Conservation (phyloP, 2,797 vertebrate genomes). For the Chiropotes sagulatus region DNA sequence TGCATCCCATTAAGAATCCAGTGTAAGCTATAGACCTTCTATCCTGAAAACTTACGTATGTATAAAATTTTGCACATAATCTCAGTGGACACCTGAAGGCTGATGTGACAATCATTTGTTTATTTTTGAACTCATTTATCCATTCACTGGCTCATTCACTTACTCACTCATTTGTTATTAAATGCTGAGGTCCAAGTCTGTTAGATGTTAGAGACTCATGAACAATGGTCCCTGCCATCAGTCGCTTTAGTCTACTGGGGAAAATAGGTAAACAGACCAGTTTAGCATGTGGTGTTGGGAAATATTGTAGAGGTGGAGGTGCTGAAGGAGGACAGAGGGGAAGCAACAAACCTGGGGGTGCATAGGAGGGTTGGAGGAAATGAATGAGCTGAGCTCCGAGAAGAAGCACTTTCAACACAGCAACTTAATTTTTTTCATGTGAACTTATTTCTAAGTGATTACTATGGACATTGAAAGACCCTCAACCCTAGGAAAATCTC, state of each 20-base stretch:
- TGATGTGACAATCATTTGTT: background rate
- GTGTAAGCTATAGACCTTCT: background rate
- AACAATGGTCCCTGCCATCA: background rate
- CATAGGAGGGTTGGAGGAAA: background rate
- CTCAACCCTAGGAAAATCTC: background rate
- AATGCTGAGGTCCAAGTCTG: background rate
- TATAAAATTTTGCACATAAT: background rate
- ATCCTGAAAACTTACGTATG: background rate
- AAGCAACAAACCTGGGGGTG: background rate
- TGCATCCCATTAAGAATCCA: background rate
- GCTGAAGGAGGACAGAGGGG: background rate
- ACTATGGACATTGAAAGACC: background rate
- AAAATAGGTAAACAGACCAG: background rate
- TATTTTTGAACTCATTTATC: background rate
- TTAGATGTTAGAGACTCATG: background rate
- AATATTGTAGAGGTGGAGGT: background rate
- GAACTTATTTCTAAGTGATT: background rate
- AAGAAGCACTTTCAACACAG: background rate
- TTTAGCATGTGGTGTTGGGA: background rate
- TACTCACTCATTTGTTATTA: background rate
- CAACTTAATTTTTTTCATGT: background rate
- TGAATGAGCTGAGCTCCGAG: background rate
- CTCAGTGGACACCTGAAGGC: background rate
- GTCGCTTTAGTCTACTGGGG: background rate
- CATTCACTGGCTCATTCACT: background rate